Evolutionary conservation across 2,113 vertebrate genomes (phyloP).

Genomic region (Cichladusa arquata): DNA sequence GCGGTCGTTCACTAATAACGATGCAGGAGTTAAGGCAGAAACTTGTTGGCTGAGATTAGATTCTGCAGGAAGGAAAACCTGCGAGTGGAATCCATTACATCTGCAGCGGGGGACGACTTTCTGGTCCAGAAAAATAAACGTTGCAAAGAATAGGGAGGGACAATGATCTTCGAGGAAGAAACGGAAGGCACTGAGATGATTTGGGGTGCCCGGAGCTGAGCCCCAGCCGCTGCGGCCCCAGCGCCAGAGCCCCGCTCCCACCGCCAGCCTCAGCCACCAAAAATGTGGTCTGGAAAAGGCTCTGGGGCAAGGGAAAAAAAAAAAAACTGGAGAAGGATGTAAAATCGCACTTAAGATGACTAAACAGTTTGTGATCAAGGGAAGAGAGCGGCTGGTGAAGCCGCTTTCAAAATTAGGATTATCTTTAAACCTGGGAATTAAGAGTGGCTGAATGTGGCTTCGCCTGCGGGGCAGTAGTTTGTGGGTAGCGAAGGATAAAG

Average conservation of each 20-base stretch:
- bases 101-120: not conserved
- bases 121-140: not conserved
- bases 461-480: not conserved
- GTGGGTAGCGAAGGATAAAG: conserved; percentile 5
- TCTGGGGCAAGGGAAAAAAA: not conserved
- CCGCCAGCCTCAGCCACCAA: not conserved
- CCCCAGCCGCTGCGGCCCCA: not conserved
- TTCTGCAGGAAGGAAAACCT: not conserved
- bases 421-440: conserved; percentile 25
- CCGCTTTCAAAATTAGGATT: conserved; percentile 45
- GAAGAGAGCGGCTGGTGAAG: conserved; percentile 18
- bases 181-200: not conserved
- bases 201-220: not conserved
- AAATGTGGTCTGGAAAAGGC: not conserved
- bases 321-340: not conserved
- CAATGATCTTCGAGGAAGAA: not conserved
- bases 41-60: conserved; percentile 7
- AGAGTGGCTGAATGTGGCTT: not conserved
- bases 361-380: conserved; percentile 16
- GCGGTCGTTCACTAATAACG: conserved; percentile 20
- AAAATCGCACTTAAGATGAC: not conserved
- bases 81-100: not conserved
- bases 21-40: not conserved
- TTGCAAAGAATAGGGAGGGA: not conserved
- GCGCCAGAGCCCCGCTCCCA: not conserved